A percentile compares a stretch with the other conserved stretches of the same genome.
phyloP scores from a whole-genome alignment of 1,140 invertebrate genomes.

The Kradibia gibbosae region DNA sequence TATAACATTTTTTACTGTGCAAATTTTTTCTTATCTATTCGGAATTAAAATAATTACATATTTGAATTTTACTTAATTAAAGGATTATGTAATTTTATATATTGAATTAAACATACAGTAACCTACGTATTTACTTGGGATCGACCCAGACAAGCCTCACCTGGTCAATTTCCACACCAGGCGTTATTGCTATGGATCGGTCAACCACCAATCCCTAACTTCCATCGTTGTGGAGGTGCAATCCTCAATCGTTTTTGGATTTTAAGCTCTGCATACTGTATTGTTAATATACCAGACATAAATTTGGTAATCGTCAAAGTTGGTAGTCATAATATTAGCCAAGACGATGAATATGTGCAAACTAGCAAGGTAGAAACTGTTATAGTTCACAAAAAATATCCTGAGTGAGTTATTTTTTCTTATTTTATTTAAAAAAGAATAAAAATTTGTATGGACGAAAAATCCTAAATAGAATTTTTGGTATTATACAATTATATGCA shows the following conservation, averaged over 20 bases:
- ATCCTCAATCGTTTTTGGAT: slow-evolving; percentile 69
- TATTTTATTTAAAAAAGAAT: background rate
- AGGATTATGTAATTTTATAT: background rate
- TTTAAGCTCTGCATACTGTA: slow-evolving; percentile 74
- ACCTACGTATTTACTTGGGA: background rate
- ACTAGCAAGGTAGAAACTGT: background rate
- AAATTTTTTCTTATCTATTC: background rate
- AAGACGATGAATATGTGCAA: slow-evolving; percentile 1
- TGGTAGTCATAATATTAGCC: background rate
- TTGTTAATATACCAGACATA: background rate
- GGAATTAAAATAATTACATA: background rate
- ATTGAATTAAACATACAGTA: background rate
- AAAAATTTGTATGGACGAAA: no score
- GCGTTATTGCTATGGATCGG: slow-evolving; percentile 58
- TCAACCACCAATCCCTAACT: slow-evolving; percentile 45
- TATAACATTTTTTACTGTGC: background rate
- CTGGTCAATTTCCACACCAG: slow-evolving; percentile 67
- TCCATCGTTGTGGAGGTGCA: slow-evolving; percentile 73
- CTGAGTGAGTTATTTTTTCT: slow-evolving; percentile 35
- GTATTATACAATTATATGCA: no score
- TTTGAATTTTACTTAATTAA: background rate
- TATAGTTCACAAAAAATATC: slow-evolving; percentile 51
- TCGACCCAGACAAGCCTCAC: slow-evolving; percentile 16
- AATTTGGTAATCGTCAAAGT: slow-evolving; percentile 36
- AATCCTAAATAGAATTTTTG: no score